Conservation (phyloP, 2,797 vertebrate species). For the Microctenopoma steveboyesi region DNA sequence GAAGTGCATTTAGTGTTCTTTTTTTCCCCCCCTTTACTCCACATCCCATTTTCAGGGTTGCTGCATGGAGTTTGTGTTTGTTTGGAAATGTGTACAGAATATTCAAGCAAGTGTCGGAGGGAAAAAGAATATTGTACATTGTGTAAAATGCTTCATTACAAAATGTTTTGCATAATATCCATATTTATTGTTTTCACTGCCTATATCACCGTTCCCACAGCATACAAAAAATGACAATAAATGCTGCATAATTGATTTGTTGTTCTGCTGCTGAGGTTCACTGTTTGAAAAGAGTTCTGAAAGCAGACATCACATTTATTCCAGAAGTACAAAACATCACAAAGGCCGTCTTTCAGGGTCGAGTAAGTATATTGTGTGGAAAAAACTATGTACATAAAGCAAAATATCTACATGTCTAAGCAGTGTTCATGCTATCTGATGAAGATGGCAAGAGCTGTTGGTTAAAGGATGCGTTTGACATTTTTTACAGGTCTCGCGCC, state of each 20-base stretch:
- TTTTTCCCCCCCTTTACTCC: constrained; percentile 47
- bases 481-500: background rate
- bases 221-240: constrained; percentile 85
- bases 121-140: constrained; percentile 91
- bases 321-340: constrained; percentile 71
- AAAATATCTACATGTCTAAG: background rate
- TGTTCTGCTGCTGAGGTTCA: background rate
- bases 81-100: constrained; percentile 88
- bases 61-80: constrained; percentile 89
- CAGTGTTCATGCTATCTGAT: background rate
- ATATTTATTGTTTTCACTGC: constrained; percentile 99
- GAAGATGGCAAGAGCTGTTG: background rate
- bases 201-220: constrained; percentile 90
- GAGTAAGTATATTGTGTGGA: constrained; percentile 39
- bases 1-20: constrained; percentile 59
- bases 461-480: no score
- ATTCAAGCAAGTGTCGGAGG: constrained; percentile 71
- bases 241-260: constrained; percentile 71
- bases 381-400: constrained; percentile 47
- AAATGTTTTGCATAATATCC: constrained; percentile 97
- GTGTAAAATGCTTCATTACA: constrained; percentile 99
- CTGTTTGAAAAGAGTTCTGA: constrained; percentile 26
- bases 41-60: constrained; percentile 74
- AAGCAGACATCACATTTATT: constrained; percentile 67
- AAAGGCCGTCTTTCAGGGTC: constrained; percentile 53